phyloP scores from a whole-genome alignment of 2,888 invertebrate species.

The Balanococcus diminutus region DNA sequence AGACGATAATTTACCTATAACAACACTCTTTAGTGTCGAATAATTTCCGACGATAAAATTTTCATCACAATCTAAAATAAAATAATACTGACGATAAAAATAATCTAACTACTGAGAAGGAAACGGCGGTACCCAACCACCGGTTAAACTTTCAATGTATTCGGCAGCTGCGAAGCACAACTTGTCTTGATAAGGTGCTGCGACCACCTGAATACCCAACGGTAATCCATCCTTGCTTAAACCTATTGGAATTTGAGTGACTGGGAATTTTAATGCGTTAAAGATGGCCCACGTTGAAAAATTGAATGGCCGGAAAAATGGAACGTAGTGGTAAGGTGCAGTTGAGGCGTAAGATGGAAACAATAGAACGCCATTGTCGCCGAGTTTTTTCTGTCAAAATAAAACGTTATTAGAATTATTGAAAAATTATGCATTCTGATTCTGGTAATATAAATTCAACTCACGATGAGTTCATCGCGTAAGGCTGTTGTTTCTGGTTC shows the following conservation, averaged over 20 bases:
- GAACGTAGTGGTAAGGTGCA: slow-evolving; percentile 82
- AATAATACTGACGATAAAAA: slow-evolving; percentile 16
- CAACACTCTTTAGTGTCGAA: background rate
- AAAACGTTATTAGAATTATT: slow-evolving; percentile 10
- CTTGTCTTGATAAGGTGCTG: slow-evolving; percentile 76
- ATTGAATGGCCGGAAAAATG: slow-evolving; percentile 78
- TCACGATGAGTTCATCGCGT: slow-evolving; percentile 68
- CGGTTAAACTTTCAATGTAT: slow-evolving; percentile 77
- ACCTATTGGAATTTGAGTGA: slow-evolving; percentile 84
- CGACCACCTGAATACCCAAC: slow-evolving; percentile 77
- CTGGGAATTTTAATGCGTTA: slow-evolving; percentile 82
- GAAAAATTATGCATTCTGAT: too few relatives aligned
- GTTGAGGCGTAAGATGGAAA: slow-evolving; percentile 81
- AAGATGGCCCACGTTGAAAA: slow-evolving; percentile 85
- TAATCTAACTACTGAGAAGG: background rate
- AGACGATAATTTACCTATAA: too few relatives aligned
- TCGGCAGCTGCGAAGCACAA: slow-evolving; percentile 80
- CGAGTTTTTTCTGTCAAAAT: slow-evolving; percentile 70
- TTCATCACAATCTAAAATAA: background rate
- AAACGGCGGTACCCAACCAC: slow-evolving; percentile 76
- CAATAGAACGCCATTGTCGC: slow-evolving; percentile 79
- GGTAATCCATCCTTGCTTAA: slow-evolving; percentile 74
- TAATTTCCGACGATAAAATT: background rate
- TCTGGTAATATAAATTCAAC: slow-evolving; percentile 58
- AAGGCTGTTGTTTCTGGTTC: slow-evolving; percentile 67